Evolutionary conservation across 2,797 vertebrate genomes (phyloP).

Genomic region (Lagodon rhomboides): DNA sequence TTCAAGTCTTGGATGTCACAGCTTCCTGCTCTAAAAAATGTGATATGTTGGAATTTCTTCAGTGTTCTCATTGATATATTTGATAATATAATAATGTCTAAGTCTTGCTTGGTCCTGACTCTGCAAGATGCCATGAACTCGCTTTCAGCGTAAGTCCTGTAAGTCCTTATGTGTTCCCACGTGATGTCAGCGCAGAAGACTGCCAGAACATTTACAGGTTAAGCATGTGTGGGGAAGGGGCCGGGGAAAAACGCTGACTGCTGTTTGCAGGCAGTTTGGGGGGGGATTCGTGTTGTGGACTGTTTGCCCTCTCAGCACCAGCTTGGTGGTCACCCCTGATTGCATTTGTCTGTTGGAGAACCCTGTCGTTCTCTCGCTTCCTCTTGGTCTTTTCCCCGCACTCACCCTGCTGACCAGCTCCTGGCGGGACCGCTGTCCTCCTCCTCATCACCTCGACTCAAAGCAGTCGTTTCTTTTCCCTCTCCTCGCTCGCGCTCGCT

Average conservation of each 20-base stretch:
- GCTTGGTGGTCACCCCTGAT: constrained; percentile 73
- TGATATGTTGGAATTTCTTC: not conserved
- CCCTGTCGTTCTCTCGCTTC: constrained; percentile 44
- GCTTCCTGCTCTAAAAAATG: not conserved
- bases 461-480: constrained; percentile 22
- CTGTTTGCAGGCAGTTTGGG: constrained; percentile 84
- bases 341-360: constrained; percentile 59
- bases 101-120: constrained; percentile 13
- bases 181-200: constrained; percentile 59
- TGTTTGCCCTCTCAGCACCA: constrained; percentile 74
- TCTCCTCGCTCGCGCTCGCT: constrained; percentile 33
- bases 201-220: constrained; percentile 52
- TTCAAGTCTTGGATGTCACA: not conserved
- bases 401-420: constrained; percentile 51
- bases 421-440: constrained; percentile 39
- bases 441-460: constrained; percentile 57
- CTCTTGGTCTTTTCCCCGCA: constrained; percentile 33
- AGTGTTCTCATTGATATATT: not conserved
- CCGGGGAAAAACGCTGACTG: constrained; percentile 76
- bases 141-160: not conserved
- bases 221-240: constrained; percentile 46
- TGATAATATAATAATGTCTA: not conserved
- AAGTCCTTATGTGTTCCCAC: constrained; percentile 15
- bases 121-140: not conserved
- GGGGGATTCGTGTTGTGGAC: constrained; percentile 76